Conservation (phyloP, 2,113 vertebrate genomes). For the Oplegnathus fasciatus region DNA sequence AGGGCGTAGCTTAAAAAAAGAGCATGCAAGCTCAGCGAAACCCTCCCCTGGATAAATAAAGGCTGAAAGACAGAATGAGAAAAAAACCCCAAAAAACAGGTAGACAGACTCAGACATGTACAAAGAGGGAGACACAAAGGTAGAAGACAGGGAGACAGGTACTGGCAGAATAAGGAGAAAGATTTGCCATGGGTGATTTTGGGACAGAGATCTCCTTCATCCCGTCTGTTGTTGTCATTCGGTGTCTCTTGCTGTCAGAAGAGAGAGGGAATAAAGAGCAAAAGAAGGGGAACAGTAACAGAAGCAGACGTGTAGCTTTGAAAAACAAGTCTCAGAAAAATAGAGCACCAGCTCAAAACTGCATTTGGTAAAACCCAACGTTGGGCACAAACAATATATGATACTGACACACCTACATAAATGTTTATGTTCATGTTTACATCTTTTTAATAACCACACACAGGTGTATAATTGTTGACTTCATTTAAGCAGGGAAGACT, state of each 20-base stretch:
- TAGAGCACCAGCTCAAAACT: not conserved
- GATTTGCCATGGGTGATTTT: slow-evolving; percentile 28
- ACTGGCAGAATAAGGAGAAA: slow-evolving; percentile 22
- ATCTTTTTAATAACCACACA: not conserved
- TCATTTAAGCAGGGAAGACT: not conserved
- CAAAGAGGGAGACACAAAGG: slow-evolving; percentile 16
- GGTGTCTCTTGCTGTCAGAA: slow-evolving; percentile 21
- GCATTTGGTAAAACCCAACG: not conserved
- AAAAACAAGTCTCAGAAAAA: slow-evolving; percentile 30
- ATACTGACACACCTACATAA: not conserved
- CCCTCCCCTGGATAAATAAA: not conserved
- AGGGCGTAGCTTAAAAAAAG: not conserved
- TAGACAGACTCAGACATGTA: not conserved
- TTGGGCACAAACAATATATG: not conserved
- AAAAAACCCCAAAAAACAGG: not conserved
- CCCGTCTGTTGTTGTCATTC: slow-evolving; percentile 28
- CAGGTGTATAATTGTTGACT: not conserved
- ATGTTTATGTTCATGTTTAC: not conserved
- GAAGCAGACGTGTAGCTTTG: not conserved
- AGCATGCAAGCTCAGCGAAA: slow-evolving; percentile 24
- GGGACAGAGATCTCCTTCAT: slow-evolving; percentile 32
- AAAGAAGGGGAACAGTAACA: not conserved
- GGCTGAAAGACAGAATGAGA: not conserved
- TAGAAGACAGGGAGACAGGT: slow-evolving; percentile 11
- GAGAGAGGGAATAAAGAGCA: slow-evolving; percentile 10